Evolutionary conservation across 2,113 vertebrate genomes (phyloP).

Genomic region (Hydropotes inermis): DNA sequence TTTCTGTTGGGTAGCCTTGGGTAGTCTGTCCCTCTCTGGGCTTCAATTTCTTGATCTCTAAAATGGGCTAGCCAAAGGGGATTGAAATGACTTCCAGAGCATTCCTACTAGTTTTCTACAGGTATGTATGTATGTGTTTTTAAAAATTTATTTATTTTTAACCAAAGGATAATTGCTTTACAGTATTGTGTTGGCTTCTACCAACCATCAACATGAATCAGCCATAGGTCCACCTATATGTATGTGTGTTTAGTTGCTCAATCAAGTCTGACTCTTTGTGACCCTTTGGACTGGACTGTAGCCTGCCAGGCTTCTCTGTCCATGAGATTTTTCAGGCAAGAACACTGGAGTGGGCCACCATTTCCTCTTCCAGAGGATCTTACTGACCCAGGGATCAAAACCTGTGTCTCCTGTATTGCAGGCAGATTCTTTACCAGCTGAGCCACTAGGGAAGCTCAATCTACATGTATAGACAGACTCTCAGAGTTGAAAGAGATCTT

Average conservation of each 20-base stretch:
- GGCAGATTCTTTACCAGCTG: not conserved
- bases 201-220: not conserved
- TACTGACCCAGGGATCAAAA: not conserved
- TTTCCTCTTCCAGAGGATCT: not conserved
- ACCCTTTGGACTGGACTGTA: not conserved
- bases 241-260: not conserved
- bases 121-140: not conserved
- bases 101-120: not conserved
- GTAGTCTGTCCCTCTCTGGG: not conserved
- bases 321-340: not conserved
- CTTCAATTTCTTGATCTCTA: not conserved
- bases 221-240: not conserved
- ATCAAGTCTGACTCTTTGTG: rapidly evolving
- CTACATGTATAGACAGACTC: not conserved
- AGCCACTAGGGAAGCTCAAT: not conserved
- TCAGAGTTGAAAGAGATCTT: not conserved
- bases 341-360: not conserved
- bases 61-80: not conserved
- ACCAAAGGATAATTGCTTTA: not conserved
- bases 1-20: not conserved
- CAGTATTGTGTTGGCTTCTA: not conserved
- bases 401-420: not conserved
- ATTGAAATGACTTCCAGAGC: not conserved
- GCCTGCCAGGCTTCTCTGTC: not conserved
- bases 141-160: not conserved